Evolutionary conservation across 2,113 vertebrate species (phyloP).

Genomic region (Boulengeromyrus knoepffleri): DNA sequence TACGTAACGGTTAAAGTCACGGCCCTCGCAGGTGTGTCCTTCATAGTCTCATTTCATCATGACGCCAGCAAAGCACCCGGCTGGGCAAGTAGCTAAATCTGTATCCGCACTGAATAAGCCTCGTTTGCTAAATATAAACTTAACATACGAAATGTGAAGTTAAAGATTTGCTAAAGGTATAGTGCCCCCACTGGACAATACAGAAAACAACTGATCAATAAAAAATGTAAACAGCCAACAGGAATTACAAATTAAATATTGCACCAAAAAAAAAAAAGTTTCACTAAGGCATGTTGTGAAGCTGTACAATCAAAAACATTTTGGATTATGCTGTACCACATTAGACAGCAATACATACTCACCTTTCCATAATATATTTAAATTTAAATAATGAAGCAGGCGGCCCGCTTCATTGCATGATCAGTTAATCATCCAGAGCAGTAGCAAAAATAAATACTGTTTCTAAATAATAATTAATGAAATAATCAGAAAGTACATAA

Average conservation of each 20-base stretch:
- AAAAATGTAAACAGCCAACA: not conserved
- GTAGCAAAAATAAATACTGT: not conserved
- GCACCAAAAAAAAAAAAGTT: not conserved
- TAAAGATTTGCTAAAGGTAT: not conserved
- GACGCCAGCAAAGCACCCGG: not conserved
- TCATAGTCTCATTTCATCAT: not conserved
- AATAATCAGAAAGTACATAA: not conserved
- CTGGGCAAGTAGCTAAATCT: not conserved
- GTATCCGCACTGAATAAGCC: not conserved
- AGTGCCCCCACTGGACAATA: not conserved
- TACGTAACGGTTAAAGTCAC: not conserved
- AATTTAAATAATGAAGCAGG: not conserved
- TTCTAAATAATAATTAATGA: not conserved
- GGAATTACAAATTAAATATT: not conserved
- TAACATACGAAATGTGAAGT: not conserved
- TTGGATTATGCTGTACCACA: not conserved
- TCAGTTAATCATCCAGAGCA: not conserved
- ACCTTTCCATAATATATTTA: not conserved
- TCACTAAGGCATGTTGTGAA: not conserved
- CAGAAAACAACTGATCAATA: not conserved
- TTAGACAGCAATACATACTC: not conserved
- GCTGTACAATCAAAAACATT: not conserved
- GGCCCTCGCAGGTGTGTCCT: not conserved
- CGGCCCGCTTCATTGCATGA: not conserved
- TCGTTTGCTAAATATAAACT: not conserved